Evolutionary conservation across 1,140 invertebrate species (phyloP).

Genomic region (Caenorhabditis brenneri): DNA sequence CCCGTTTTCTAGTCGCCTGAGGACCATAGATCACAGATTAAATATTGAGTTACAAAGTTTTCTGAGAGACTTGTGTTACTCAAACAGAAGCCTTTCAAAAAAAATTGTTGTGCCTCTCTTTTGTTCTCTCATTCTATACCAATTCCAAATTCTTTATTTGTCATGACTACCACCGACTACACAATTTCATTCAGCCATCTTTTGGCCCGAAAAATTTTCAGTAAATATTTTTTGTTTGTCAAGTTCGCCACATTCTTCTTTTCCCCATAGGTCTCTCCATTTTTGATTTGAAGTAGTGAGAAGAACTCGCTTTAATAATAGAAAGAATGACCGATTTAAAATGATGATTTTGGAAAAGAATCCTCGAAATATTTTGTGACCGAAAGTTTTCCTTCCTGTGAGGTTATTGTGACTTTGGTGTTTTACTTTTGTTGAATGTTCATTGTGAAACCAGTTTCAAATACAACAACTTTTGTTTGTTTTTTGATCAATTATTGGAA

Average conservation of each 20-base stretch:
- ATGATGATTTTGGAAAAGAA: no score
- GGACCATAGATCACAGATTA: background rate
- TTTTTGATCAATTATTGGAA: background rate
- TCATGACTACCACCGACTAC: background rate
- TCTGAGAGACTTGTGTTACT: background rate
- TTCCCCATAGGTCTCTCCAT: background rate
- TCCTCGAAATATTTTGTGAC: no score
- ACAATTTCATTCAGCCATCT: background rate
- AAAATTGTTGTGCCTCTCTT: background rate
- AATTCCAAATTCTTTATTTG: background rate
- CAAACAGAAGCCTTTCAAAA: background rate
- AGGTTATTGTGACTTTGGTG: no score
- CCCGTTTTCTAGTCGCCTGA: background rate
- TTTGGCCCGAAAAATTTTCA: background rate
- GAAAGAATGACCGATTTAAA: no score
- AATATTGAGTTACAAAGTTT: slow-evolving; percentile 16
- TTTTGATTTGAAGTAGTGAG: background rate
- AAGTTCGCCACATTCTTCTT: background rate
- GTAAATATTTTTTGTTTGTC: slow-evolving; percentile 31
- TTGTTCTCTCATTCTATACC: background rate
- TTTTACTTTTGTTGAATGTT: background rate
- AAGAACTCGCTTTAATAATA: background rate
- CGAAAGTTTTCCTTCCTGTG: no score
- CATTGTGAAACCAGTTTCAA: background rate
- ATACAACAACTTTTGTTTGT: background rate